Evolutionary conservation across 2,797 vertebrate genomes (phyloP).

Genomic region (Mus spretus): DNA sequence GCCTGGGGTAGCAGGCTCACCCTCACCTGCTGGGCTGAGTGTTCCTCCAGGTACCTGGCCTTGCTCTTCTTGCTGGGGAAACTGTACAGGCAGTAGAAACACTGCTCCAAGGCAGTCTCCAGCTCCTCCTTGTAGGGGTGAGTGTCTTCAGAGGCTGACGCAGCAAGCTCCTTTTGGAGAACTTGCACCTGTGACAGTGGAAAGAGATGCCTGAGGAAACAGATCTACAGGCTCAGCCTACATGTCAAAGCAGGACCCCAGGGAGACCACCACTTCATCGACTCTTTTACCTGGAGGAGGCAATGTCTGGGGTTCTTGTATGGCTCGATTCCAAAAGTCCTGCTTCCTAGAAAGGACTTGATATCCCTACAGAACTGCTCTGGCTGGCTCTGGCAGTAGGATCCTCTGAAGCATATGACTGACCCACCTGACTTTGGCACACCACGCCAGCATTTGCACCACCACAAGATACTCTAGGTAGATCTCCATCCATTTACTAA

Average conservation of each 20-base stretch:
- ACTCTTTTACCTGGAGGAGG: neutral
- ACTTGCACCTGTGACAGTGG: constrained; percentile 91
- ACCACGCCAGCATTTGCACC: neutral
- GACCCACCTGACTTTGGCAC: neutral
- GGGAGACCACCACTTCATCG: neutral
- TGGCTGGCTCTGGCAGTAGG: neutral
- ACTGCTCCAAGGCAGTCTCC: constrained; percentile 98
- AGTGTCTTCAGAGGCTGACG: constrained; percentile 89
- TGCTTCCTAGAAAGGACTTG: neutral
- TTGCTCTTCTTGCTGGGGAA: constrained; percentile 99
- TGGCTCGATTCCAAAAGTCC: neutral
- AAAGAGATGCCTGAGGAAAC: neutral
- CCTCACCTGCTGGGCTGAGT: constrained; percentile 95
- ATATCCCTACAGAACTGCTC: neutral
- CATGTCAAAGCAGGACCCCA: neutral
- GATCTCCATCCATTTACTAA: neutral
- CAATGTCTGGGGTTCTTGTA: neutral
- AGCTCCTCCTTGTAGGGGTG: constrained; percentile 98
- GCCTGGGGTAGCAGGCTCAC: neutral
- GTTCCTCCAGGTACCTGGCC: constrained; percentile 97
- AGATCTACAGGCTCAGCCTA: neutral
- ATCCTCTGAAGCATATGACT: neutral
- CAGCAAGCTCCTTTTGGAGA: constrained; percentile 94
- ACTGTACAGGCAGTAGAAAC: constrained; percentile 97
- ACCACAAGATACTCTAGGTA: neutral